phyloP scores from a whole-genome alignment of 1,140 invertebrate genomes.

The Bombus consobrinus region DNA sequence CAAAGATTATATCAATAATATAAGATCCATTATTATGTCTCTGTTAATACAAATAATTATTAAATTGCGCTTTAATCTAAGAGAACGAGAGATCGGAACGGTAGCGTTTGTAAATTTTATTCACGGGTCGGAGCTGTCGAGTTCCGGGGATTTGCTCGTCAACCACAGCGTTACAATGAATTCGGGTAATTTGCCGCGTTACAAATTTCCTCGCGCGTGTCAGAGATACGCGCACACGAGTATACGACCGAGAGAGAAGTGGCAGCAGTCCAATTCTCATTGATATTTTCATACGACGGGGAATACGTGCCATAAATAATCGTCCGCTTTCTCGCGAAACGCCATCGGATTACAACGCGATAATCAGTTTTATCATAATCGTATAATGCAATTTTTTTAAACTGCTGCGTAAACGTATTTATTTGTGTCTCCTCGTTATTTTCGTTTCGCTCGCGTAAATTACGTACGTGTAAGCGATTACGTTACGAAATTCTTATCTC shows the following conservation, averaged over 20 bases:
- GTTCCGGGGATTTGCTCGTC: constrained; percentile 8
- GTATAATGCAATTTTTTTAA: constrained; percentile 15
- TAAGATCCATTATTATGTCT: neutral
- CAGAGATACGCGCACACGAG: neutral
- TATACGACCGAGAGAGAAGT: neutral
- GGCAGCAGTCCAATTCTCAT: constrained; percentile 45
- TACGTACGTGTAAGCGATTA: neutral
- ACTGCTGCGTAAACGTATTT: neutral
- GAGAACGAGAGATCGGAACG: neutral
- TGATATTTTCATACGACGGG: constrained; percentile 45
- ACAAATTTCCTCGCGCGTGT: constrained; percentile 15
- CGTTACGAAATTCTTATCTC: neutral
- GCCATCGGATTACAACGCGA: neutral
- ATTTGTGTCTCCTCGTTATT: neutral
- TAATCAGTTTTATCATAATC: constrained; percentile 19
- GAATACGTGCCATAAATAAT: constrained; percentile 13
- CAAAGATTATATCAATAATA: neutral
- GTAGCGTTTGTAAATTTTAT: constrained; percentile 5
- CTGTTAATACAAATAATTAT: neutral
- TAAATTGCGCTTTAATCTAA: neutral
- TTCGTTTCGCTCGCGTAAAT: neutral
- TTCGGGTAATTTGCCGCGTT: constrained; percentile 36
- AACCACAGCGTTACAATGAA: constrained; percentile 15
- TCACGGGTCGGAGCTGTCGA: neutral
- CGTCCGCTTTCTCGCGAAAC: neutral